Conservation (phyloP, 2,888 invertebrate species). For the Nomada lathburiana region DNA sequence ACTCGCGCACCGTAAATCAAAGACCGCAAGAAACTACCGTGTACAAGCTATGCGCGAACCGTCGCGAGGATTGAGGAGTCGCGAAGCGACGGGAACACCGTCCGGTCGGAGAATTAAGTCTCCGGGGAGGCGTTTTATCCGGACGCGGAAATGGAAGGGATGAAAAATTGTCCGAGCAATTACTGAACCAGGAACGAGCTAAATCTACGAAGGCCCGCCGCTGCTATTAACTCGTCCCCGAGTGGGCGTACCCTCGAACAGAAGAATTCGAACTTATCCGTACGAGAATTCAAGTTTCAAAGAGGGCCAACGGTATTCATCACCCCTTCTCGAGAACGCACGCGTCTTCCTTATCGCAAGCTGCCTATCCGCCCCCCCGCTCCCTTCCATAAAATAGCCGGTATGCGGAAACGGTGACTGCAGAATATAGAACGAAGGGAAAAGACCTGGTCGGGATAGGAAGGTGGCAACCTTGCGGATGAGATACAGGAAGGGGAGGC, state of each 20-base stretch:
- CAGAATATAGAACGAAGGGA: constrained; percentile 36
- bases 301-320: constrained; percentile 21
- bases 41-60: not conserved
- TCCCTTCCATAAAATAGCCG: constrained; percentile 7
- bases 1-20: too few relatives aligned
- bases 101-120: not conserved
- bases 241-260: not conserved
- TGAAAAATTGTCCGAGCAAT: constrained; percentile 20
- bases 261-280: constrained; percentile 5
- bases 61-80: not conserved
- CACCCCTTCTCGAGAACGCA: constrained; percentile 1
- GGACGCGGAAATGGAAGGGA: not conserved
- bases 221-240: constrained; percentile 24
- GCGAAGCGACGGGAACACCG: too few relatives aligned
- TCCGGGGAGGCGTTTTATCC: not conserved
- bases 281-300: constrained; percentile 7
- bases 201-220: not conserved
- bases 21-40: too few relatives aligned
- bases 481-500: constrained; percentile 43
- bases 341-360: constrained; percentile 27
- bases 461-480: constrained; percentile 30
- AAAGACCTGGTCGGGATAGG: not conserved
- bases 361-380: too few relatives aligned
- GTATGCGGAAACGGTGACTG: constrained; percentile 33
- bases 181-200: constrained; percentile 12